phyloP scores from a whole-genome alignment of 2,888 invertebrate genomes.

The Tenthredo livida region DNA sequence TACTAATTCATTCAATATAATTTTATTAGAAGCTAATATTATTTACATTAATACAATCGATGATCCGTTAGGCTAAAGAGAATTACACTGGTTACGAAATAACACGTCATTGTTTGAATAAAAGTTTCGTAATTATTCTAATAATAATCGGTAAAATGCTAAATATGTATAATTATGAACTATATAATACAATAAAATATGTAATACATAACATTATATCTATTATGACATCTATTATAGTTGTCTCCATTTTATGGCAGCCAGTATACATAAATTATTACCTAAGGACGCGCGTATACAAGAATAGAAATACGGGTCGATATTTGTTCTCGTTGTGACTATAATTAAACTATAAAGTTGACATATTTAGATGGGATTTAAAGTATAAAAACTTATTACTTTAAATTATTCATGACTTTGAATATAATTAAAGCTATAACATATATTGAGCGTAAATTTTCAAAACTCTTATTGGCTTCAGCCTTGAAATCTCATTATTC shows the following conservation, averaged over 20 bases:
- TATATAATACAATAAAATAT: conserved; percentile 36
- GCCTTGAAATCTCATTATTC: conserved; percentile 48
- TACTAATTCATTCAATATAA: conserved; percentile 15
- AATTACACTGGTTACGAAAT: background rate
- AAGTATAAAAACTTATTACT: background rate
- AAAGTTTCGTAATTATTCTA: conserved; percentile 10
- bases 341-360: conserved; percentile 3
- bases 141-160: background rate
- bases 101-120: background rate
- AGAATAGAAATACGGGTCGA: background rate
- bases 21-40: conserved; percentile 19
- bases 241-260: conserved; percentile 31
- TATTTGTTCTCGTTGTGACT: conserved; percentile 13
- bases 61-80: background rate
- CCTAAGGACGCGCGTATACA: background rate
- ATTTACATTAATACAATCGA: conserved; percentile 16
- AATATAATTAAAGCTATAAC: conserved; percentile 28
- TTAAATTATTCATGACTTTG: background rate
- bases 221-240: background rate
- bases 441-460: background rate
- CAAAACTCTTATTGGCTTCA: conserved; percentile 23
- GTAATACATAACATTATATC: conserved; percentile 38
- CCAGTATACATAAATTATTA: conserved; percentile 6
- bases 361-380: background rate
- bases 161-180: background rate